These are phyloP conservation scores for Seriola dumerili DNA, from an alignment of 2,113 vertebrate species.

Conservation along the genomic window DNA sequence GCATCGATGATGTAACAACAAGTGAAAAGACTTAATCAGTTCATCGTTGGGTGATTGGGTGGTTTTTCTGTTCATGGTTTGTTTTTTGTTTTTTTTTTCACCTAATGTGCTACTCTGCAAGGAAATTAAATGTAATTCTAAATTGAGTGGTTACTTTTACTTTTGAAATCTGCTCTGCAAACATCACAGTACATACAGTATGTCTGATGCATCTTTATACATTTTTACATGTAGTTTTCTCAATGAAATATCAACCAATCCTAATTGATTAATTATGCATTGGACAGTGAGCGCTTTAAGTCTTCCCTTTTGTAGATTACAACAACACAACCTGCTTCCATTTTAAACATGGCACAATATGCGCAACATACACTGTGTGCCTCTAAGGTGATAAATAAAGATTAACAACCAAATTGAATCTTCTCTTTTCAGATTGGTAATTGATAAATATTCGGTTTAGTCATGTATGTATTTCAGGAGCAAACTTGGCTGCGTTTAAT, in stretches of 20 bases:
- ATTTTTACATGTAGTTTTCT: constrained; percentile 47
- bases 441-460: background rate
- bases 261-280: background rate
- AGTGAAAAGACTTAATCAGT: no score
- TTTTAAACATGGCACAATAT: background rate
- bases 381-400: constrained; percentile 25
- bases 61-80: background rate
- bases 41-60: background rate
- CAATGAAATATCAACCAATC: background rate
- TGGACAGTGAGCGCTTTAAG: background rate
- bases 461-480: background rate
- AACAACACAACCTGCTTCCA: background rate
- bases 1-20: no score
- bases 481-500: background rate
- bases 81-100: no score
- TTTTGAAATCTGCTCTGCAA: constrained; percentile 45
- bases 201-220: constrained; percentile 50
- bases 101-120: no score
- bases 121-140: no score
- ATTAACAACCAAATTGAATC: background rate
- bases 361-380: background rate
- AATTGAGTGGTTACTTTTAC: no score
- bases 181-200: background rate
- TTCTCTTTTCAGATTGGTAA: background rate
- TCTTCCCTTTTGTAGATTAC: background rate